Percentiles rank a stretch among this genome's conserved stretches.
phyloP scores from a whole-genome alignment of 2,113 vertebrate genomes.

The Blennius ocellaris region DNA sequence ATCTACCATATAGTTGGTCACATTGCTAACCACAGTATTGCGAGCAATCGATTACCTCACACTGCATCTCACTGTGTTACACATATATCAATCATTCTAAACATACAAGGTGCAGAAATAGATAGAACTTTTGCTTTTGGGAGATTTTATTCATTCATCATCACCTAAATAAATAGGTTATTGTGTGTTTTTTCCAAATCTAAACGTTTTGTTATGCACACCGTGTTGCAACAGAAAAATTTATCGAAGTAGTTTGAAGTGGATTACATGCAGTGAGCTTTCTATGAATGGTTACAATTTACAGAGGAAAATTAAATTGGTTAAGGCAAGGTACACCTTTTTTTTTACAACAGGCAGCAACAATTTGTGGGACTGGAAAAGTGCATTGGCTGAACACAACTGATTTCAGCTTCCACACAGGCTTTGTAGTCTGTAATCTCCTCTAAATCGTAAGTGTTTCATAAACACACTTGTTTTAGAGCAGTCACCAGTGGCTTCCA shows the following conservation, averaged over 20 bases:
- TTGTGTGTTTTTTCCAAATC: not conserved
- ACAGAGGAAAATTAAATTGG: slow-evolving; percentile 20
- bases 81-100: not conserved
- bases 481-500: slow-evolving; percentile 32
- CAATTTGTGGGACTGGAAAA: slow-evolving; percentile 32
- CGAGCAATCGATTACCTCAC: too few species aligned
- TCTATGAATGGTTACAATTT: slow-evolving; percentile 24
- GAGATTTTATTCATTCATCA: not conserved
- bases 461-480: slow-evolving; percentile 41
- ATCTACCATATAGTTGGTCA: too few species aligned
- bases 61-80: too few species aligned
- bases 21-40: too few species aligned
- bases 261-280: not conserved
- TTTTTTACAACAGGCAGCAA: slow-evolving; percentile 1
- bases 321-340: slow-evolving; percentile 16
- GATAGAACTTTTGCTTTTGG: not conserved
- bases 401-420: slow-evolving; percentile 3
- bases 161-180: too few species aligned
- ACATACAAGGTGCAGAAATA: not conserved
- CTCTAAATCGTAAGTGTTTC: slow-evolving; percentile 46
- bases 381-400: not conserved
- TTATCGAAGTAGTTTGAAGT: slow-evolving; percentile 16
- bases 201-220: too few species aligned
- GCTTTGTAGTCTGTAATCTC: slow-evolving; percentile 20
- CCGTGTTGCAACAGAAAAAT: not conserved